A percentile compares a stretch with the other conserved stretches of the same genome.
Evolutionary conservation across 2,113 vertebrate species (phyloP).

Genomic region (Lepisosteus oculatus): DNA sequence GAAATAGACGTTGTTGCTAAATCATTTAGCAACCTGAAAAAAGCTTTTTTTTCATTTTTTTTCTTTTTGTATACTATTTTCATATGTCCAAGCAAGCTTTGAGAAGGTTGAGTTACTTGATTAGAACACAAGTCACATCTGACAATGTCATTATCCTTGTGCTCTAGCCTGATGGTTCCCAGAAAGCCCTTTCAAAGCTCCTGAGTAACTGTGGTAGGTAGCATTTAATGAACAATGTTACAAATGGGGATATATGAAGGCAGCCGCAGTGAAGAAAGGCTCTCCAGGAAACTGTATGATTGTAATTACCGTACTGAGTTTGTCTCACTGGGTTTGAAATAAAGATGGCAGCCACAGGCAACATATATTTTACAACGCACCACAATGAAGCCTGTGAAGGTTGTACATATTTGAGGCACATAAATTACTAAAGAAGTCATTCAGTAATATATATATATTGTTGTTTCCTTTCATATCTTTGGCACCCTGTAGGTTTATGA

Average conservation of each 20-base stretch:
- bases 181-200: conserved; percentile 70
- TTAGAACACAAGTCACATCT: conserved; percentile 70
- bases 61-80: conserved; percentile 23
- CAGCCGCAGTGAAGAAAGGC: conserved; percentile 29
- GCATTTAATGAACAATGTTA: conserved; percentile 58
- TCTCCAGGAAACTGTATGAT: conserved; percentile 35
- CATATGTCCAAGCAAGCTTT: conserved; percentile 36
- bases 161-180: conserved; percentile 63
- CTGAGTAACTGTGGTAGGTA: conserved; percentile 57
- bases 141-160: conserved; percentile 69
- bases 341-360: conserved; percentile 34
- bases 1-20: conserved; percentile 16
- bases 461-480: not conserved
- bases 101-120: conserved; percentile 63
- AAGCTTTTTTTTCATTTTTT: conserved; percentile 20
- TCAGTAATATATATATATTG: not conserved
- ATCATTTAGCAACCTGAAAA: conserved; percentile 10
- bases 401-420: conserved; percentile 34
- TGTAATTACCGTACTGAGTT: conserved; percentile 42
- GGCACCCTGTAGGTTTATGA: not conserved
- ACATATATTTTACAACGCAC: conserved; percentile 27
- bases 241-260: conserved; percentile 42
- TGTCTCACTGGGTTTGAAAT: conserved; percentile 31
- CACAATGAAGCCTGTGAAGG: conserved; percentile 24
- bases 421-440: conserved; percentile 34